A percentile compares a stretch with the other conserved stretches of the same genome.
phyloP scores from a whole-genome alignment of 2,113 vertebrate species.

The Colinus virginianus region DNA sequence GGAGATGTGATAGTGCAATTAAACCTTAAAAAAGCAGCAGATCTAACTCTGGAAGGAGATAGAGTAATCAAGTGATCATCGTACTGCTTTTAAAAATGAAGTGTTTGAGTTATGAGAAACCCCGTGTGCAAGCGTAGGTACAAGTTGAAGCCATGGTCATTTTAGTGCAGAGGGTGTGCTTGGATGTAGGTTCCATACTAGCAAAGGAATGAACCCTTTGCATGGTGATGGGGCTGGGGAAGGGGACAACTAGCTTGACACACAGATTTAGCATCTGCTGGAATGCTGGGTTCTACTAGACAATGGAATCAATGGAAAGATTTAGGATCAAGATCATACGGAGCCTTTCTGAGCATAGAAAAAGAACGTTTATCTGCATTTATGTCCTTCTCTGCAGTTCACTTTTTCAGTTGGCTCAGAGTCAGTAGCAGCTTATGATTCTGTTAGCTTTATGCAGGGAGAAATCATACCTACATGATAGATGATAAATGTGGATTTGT shows the following conservation, averaged over 20 bases:
- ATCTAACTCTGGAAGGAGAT: not conserved
- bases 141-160: not conserved
- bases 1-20: not conserved
- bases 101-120: not conserved
- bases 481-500: not conserved
- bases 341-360: conserved; percentile 25
- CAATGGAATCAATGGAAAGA: conserved; percentile 61
- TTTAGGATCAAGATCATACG: conserved; percentile 20
- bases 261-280: not conserved
- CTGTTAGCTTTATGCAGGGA: conserved; percentile 29
- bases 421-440: conserved; percentile 50
- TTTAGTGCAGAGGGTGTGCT: not conserved
- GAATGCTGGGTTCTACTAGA: conserved; percentile 8
- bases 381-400: conserved; percentile 29
- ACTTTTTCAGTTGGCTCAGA: conserved; percentile 26
- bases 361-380: conserved; percentile 36
- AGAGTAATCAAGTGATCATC: not conserved
- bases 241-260: not conserved
- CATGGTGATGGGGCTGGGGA: not conserved
- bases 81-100: not conserved
- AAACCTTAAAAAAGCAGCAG: not conserved
- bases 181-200: not conserved
- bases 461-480: not conserved
- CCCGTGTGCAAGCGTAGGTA: fast-evolving
- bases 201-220: not conserved